phyloP scores from a whole-genome alignment of 2,113 vertebrate genomes.

The Phodopus roborovskii region DNA sequence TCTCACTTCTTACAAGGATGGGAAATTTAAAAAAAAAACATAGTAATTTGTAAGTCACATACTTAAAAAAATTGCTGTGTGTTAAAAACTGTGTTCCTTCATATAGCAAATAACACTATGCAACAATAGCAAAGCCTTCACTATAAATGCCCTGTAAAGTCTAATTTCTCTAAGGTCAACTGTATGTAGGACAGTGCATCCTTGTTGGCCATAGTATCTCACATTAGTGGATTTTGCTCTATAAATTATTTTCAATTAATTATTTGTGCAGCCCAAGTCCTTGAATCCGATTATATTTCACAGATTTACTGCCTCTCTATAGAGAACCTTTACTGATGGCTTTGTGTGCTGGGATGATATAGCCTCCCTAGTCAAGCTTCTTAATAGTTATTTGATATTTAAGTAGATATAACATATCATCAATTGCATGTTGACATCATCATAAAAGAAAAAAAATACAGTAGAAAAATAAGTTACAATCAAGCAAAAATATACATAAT shows the following conservation, averaged over 20 bases:
- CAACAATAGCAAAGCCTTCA: neutral
- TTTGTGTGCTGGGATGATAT: neutral
- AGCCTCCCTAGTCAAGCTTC: neutral
- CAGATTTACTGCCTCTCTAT: neutral
- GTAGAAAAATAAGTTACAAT: neutral
- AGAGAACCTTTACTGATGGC: neutral
- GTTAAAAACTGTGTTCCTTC: neutral
- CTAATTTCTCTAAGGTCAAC: neutral
- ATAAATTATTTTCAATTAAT: neutral
- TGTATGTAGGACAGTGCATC: neutral
- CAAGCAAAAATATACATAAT: neutral
- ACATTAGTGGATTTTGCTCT: neutral
- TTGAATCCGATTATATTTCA: neutral
- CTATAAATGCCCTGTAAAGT: neutral
- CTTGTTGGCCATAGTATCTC: neutral
- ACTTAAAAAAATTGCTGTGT: neutral
- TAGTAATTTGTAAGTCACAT: neutral
- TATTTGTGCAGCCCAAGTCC: neutral
- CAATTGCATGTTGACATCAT: neutral
- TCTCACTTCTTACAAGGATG: neutral
- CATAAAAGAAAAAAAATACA: neutral
- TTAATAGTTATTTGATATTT: neutral
- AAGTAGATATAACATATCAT: neutral
- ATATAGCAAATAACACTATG: neutral
- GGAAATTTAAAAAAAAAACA: neutral